phyloP scores from a whole-genome alignment of 2,113 vertebrate genomes.

The Corynorhinus townsendii region DNA sequence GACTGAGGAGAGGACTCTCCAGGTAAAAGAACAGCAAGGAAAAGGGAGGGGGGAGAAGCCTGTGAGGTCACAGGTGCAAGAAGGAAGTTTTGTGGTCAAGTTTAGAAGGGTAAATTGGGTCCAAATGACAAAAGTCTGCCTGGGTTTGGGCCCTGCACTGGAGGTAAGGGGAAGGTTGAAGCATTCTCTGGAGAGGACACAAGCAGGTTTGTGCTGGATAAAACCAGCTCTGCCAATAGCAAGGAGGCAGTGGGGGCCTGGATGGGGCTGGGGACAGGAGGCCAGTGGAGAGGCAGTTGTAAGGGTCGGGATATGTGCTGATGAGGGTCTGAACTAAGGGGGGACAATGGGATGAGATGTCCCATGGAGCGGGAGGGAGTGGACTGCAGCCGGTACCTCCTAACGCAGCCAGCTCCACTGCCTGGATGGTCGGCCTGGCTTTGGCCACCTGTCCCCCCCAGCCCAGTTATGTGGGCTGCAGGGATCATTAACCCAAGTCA shows the following conservation, averaged over 20 bases:
- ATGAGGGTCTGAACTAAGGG: not conserved
- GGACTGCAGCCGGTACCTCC: not conserved
- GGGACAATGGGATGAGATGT: not conserved
- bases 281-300: not conserved
- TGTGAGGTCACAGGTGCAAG: not conserved
- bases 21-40: not conserved
- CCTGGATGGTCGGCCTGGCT: not conserved
- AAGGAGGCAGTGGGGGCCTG: not conserved
- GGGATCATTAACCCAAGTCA: conserved; percentile 78
- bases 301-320: not conserved
- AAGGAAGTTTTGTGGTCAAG: not conserved
- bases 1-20: not conserved
- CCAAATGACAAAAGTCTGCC: not conserved
- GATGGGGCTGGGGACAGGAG: not conserved
- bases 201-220: not conserved
- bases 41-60: too few species aligned
- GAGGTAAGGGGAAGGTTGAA: not conserved
- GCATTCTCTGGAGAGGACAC: not conserved
- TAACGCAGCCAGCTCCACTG: not conserved
- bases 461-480: conserved; percentile 74
- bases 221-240: not conserved
- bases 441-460: conserved; percentile 79
- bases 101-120: not conserved
- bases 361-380: not conserved
- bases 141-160: not conserved